phyloP scores from a whole-genome alignment of 1,140 invertebrate genomes.

The Helicoverpa armigera region DNA sequence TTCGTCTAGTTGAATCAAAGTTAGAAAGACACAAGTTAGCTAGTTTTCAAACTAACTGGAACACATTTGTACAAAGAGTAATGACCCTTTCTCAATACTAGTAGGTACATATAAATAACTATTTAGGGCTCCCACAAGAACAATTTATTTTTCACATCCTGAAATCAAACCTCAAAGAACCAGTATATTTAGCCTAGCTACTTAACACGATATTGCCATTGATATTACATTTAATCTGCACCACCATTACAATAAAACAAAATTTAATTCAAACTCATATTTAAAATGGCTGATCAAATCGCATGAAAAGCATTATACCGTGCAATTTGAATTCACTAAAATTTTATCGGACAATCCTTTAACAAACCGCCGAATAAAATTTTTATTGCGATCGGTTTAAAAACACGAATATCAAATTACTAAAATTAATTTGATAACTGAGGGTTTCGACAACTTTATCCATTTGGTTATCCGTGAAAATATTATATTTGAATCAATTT shows the following conservation, averaged over 20 bases:
- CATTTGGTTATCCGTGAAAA: conserved; percentile 40
- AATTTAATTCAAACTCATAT: background rate
- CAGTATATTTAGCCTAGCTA: too few relatives aligned
- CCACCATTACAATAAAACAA: background rate
- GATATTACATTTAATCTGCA: background rate
- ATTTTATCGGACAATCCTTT: background rate
- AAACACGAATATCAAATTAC: conserved; percentile 31
- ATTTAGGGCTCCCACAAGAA: too few relatives aligned
- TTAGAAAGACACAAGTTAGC: too few relatives aligned
- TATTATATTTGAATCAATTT: conserved; percentile 38
- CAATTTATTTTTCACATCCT: too few relatives aligned
- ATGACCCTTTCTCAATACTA: too few relatives aligned
- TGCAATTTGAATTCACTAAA: background rate
- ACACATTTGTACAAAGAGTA: too few relatives aligned
- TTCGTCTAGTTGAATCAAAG: too few relatives aligned
- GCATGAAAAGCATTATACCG: background rate
- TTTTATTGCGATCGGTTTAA: conserved; percentile 1
- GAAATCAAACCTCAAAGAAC: too few relatives aligned
- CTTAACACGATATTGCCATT: too few relatives aligned
- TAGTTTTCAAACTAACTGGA: too few relatives aligned
- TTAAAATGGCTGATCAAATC: background rate
- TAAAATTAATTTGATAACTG: conserved; percentile 38
- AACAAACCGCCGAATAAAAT: background rate
- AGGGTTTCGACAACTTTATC: conserved; percentile 37
- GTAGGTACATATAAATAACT: too few relatives aligned